phyloP scores from a whole-genome alignment of 2,888 invertebrate species.

The Nipponacmea schrenckii region DNA sequence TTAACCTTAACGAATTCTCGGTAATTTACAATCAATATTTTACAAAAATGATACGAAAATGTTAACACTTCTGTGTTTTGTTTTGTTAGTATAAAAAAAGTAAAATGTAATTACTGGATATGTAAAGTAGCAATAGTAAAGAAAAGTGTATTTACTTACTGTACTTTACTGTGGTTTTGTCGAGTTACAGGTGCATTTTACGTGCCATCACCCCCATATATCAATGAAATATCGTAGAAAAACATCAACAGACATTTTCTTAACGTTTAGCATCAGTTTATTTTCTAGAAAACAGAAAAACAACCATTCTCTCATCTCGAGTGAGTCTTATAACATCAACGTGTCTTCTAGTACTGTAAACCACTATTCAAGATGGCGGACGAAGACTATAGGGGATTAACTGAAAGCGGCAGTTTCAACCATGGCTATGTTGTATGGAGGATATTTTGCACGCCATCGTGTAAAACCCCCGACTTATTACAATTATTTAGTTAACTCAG shows the following conservation, averaged over 20 bases:
- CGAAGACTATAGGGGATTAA: not conserved
- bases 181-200: not conserved
- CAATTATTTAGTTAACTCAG: no score
- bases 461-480: no score
- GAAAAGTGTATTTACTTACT: slow-evolving; percentile 1
- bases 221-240: no score
- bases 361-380: slow-evolving; percentile 5
- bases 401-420: slow-evolving; percentile 7
- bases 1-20: not conserved
- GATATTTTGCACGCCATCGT: not conserved
- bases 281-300: no score
- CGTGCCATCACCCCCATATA: not conserved
- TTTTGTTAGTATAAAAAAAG: not conserved
- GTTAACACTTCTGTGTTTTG: not conserved
- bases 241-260: no score
- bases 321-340: not conserved
- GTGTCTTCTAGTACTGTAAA: not conserved
- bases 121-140: not conserved
- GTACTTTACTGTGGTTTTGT: not conserved
- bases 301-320: no score
- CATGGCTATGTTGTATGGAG: not conserved
- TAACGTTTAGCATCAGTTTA: no score
- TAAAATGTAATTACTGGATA: not conserved
- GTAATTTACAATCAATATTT: not conserved
- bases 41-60: not conserved